Evolutionary conservation across 2,797 vertebrate species (phyloP), one percentile per base, ranked within the genome.

Genomic region (Sebastes melanostomus): DNA sequence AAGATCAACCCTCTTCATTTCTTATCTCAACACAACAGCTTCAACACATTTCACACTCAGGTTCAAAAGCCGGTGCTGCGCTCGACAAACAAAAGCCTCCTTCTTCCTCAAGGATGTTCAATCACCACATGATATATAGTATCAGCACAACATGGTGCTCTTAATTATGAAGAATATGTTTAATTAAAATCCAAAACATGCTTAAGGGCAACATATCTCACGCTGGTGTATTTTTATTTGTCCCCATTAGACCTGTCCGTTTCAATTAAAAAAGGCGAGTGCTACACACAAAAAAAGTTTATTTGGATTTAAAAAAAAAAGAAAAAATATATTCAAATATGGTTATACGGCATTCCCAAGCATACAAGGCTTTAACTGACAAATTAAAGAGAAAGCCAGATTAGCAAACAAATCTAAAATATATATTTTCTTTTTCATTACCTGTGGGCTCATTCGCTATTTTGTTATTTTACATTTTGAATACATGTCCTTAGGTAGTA

Each of bases 1-100:
- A 91, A 92, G 87, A 93, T 91, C 85, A 90, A 36, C 68, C 24
- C 54, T 82, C 63, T 78, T 80, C 38, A 56, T 76, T 81, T 82
- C 85, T 92, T 89, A 91, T 91, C 89, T 63, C 67, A 14, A 58
- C 75, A 75, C 60, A 69, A 79, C 78, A 87, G 80, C 82, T 77
- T 76, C 66, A 29, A 71, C 66, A 55, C 63, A 25, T 86, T 83
- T 81, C 82, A 80, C 72, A 66, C 76, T 79, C 13, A 2, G 3
- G 11, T 67, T 72, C 65, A 66, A 71, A 87, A 66, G 68, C 66
- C 80, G 66, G 72, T 38, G n/a, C 80, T 69, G 58, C 6, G 24
- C 38, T 63, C 27, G 2, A 46, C 34, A 22, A 65, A 78, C 58
- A 67, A 88, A 83, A 38, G 75, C 62, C 62, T 29, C 11, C 58